Percentiles rank a stretch among this genome's conserved stretches.
Evolutionary conservation across 2,113 vertebrate species (phyloP).

Genomic region (Tinamus guttatus): DNA sequence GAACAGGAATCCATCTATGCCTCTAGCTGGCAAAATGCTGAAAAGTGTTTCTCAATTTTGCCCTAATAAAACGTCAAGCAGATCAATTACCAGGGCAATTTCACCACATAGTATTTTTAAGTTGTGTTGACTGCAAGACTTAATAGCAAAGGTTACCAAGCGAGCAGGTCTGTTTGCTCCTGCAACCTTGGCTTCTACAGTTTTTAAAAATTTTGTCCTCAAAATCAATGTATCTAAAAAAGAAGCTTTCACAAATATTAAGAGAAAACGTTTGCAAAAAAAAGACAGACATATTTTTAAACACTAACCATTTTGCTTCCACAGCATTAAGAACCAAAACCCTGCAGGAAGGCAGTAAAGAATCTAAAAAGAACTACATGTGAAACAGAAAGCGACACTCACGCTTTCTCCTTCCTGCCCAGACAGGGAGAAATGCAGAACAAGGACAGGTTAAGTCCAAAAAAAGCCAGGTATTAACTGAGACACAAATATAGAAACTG

Average conservation of each 20-base stretch:
- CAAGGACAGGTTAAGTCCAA: not conserved
- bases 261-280: not conserved
- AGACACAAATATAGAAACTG: not conserved
- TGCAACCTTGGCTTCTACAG: not conserved
- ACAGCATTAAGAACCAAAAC: not conserved
- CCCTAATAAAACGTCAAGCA: not conserved
- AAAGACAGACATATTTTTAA: not conserved
- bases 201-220: not conserved
- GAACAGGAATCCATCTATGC: constrained; percentile 18
- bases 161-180: not conserved
- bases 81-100: not conserved
- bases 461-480: not conserved
- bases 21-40: not conserved
- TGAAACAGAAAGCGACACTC: not conserved
- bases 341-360: not conserved
- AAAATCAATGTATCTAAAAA: not conserved
- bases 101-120: not conserved
- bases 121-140: not conserved
- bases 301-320: not conserved
- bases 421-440: not conserved
- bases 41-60: not conserved
- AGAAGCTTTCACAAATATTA: not conserved
- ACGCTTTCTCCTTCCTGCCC: not conserved
- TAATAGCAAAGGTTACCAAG: not conserved
- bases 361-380: not conserved